These are phyloP conservation scores for Camptogramma bilineatum DNA, from an alignment of 2,888 invertebrate genomes.

Conservation along the genomic window DNA sequence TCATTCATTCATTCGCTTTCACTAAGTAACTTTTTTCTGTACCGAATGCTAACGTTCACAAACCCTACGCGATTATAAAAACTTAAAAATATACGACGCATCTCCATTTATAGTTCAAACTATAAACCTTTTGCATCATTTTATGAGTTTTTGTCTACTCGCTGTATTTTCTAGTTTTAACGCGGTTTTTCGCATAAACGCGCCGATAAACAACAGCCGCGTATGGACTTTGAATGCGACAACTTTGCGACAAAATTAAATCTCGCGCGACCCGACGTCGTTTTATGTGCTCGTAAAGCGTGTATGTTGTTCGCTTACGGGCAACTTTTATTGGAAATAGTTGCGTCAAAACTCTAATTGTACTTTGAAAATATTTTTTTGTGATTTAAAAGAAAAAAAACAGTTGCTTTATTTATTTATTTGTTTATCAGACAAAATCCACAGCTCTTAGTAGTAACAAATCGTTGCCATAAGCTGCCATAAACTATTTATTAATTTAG, in stretches of 20 bases:
- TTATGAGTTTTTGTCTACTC: conserved; percentile 14
- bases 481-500: no score
- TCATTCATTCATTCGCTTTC: no score
- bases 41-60: no score
- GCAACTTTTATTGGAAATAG: conserved; percentile 9
- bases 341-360: background rate
- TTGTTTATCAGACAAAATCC: no score
- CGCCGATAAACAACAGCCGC: conserved; percentile 24
- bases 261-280: conserved; percentile 23
- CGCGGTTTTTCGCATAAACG: conserved; percentile 31
- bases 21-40: no score
- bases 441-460: no score
- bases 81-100: background rate
- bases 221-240: conserved; percentile 35
- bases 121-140: conserved; percentile 2
- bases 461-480: no score
- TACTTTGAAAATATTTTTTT: no score
- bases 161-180: conserved; percentile 27
- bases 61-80: background rate
- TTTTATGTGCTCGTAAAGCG: conserved; percentile 31
- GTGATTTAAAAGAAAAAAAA: no score
- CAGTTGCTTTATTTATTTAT: no score
- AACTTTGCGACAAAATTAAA: conserved; percentile 35
- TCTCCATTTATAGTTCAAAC: background rate
- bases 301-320: conserved; percentile 6